These are phyloP conservation scores for Lepilemur ruficaudatus DNA, from an alignment of 2,797 vertebrate genomes.

Conservation along the genomic window DNA sequence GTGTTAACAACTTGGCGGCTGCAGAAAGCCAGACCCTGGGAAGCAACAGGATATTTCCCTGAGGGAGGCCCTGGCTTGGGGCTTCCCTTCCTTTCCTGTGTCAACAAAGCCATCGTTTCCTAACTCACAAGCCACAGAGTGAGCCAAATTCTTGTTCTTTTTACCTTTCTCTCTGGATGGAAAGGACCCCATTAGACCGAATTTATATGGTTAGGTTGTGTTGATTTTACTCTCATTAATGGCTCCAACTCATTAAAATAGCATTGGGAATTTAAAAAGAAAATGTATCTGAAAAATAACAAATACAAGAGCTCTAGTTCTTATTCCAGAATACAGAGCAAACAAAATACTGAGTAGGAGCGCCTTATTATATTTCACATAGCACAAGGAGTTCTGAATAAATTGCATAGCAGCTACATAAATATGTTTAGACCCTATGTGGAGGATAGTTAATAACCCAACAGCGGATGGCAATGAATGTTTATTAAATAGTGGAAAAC, in stretches of 20 bases:
- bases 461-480: not conserved
- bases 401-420: not conserved
- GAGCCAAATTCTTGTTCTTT: conserved; percentile 57
- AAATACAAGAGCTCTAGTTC: not conserved
- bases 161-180: conserved; percentile 20
- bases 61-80: conserved; percentile 22
- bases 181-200: conserved; percentile 53
- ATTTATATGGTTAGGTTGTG: conserved; percentile 57
- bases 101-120: conserved; percentile 68
- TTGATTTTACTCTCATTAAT: conserved; percentile 75
- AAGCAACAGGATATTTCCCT: conserved; percentile 66
- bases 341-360: conserved; percentile 33
- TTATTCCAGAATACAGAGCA: conserved; percentile 33
- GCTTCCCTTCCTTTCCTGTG: conserved; percentile 57
- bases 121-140: conserved; percentile 41
- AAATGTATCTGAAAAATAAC: conserved; percentile 66
- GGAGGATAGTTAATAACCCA: not conserved
- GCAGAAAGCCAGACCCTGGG: conserved; percentile 52
- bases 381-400: not conserved
- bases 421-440: not conserved
- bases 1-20: conserved; percentile 55
- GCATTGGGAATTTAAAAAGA: conserved; percentile 29
- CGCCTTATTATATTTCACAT: conserved; percentile 21
- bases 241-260: conserved; percentile 44
- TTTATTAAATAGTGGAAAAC: not conserved